Evolutionary conservation across 2,113 vertebrate genomes (phyloP).

Genomic region (Ciconia boyciana): DNA sequence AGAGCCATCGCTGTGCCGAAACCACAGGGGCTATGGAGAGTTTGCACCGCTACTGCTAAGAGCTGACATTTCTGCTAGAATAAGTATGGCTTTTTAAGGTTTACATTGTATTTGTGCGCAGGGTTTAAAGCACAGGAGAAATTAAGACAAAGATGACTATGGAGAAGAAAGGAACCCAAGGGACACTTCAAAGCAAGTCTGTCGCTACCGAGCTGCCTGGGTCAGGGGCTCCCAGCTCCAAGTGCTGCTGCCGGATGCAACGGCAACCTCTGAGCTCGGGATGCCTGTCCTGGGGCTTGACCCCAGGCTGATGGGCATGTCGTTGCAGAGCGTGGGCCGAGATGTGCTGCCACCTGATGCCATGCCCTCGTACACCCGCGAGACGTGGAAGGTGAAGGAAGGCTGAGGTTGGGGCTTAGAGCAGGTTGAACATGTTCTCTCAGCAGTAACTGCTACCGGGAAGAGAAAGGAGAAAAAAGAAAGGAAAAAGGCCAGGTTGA

Average conservation of each 20-base stretch:
- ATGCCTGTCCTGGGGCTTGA: neutral
- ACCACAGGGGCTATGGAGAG: neutral
- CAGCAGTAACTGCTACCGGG: neutral
- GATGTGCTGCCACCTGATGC: neutral
- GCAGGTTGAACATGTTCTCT: neutral
- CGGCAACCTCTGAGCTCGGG: neutral
- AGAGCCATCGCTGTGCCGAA: neutral
- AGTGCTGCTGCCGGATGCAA: neutral
- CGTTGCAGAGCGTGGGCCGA: neutral
- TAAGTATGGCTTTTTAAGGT: neutral
- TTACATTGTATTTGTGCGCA: neutral
- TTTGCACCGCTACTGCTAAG: neutral
- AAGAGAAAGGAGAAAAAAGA: neutral
- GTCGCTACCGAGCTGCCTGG: rapidly evolving
- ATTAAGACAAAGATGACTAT: neutral
- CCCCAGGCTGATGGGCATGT: neutral
- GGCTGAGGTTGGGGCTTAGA: neutral
- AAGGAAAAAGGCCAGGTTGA: neutral
- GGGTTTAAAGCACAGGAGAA: neutral
- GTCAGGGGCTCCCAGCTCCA: neutral
- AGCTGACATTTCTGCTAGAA: neutral
- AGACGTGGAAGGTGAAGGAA: neutral
- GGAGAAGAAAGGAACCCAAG: neutral
- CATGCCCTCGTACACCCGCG: rapidly evolving
- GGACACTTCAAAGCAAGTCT: neutral